Evolutionary conservation across 2,888 invertebrate genomes (phyloP).

Genomic region (Ernsta delagoae): DNA sequence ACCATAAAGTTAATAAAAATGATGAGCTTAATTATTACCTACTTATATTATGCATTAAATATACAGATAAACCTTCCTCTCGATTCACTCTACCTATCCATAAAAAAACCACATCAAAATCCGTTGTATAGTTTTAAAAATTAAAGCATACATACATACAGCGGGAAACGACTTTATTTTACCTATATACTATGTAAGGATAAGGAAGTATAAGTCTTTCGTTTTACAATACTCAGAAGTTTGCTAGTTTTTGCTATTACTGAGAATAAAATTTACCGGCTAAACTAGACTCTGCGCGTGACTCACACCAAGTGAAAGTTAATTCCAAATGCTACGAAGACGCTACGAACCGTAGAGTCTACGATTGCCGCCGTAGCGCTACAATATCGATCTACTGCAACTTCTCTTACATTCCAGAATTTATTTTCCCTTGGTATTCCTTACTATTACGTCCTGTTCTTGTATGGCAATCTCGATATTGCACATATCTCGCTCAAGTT

Average conservation of each 20-base stretch:
- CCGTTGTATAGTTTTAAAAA: too few species aligned
- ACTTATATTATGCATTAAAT: too few species aligned
- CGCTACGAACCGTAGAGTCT: constrained; percentile 16
- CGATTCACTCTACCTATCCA: too few species aligned
- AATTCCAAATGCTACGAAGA: constrained; percentile 14
- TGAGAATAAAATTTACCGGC: background rate
- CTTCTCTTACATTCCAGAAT: constrained; percentile 33
- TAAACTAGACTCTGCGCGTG: background rate
- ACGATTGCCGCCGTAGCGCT: constrained; percentile 2
- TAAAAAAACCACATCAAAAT: too few species aligned
- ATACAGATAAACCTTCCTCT: too few species aligned
- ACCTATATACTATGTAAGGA: too few species aligned
- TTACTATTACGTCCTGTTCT: constrained; percentile 5
- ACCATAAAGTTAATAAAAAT: too few species aligned
- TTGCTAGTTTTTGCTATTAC: background rate
- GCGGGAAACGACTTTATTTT: too few species aligned
- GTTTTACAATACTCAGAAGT: too few species aligned
- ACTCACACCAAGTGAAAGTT: constrained; percentile 23
- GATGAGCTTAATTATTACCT: too few species aligned
- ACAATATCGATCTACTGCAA: constrained; percentile 29
- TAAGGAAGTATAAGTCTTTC: too few species aligned
- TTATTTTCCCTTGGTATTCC: constrained; percentile 23
- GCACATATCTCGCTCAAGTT: constrained; percentile 4
- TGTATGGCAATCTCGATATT: constrained; percentile 14
- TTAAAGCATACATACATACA: too few species aligned